These are phyloP conservation scores for Mesorhabditis sp. DNA, from an alignment of 2,888 invertebrate species.

Conservation along the genomic window DNA sequence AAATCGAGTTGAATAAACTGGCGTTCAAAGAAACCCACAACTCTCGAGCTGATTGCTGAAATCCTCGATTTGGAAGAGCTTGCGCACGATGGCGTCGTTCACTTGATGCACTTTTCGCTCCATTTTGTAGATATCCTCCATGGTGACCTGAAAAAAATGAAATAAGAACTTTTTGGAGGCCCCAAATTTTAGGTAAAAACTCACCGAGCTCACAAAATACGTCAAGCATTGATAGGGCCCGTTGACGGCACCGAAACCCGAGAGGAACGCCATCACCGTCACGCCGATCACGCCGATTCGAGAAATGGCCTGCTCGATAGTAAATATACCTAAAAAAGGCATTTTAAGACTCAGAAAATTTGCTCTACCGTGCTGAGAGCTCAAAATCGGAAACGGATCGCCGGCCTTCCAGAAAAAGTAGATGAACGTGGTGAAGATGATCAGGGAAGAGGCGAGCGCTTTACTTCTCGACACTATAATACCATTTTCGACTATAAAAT, in stretches of 20 bases:
- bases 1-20: neutral
- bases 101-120: conserved; percentile 4
- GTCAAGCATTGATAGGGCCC: conserved; percentile 98
- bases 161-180: neutral
- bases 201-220: conserved; percentile 68
- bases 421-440: conserved; percentile 84
- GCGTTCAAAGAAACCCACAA: neutral
- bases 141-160: neutral
- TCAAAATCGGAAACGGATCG: conserved; percentile 94
- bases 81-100: neutral
- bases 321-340: conserved; percentile 67
- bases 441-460: conserved; percentile 75
- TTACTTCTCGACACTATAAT: conserved; percentile 55
- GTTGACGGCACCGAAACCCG: conserved; percentile 98
- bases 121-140: neutral
- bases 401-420: conserved; percentile 98
- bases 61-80: neutral
- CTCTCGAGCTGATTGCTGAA: neutral
- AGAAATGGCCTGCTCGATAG: conserved; percentile 80
- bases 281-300: conserved; percentile 97
- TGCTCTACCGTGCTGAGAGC: conserved; percentile 79
- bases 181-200: neutral
- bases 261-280: conserved; percentile 95
- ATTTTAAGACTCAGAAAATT: conserved; percentile 17
- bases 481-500: too few species aligned